Conservation (phyloP, 2,888 invertebrate species). For the Baronia brevicornis region DNA sequence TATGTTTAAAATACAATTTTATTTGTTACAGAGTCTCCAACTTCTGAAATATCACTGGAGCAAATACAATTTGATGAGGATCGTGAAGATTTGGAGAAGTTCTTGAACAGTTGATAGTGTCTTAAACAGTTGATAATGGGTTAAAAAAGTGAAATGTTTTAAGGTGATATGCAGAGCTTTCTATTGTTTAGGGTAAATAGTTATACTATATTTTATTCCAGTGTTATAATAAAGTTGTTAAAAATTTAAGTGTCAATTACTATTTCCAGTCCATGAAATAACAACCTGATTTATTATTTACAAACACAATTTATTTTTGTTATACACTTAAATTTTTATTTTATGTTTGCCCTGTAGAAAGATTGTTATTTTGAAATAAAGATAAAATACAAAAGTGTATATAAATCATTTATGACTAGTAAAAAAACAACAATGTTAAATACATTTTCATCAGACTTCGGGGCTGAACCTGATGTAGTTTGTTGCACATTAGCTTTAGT, state of each 20-base stretch:
- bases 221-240: conserved; percentile 36
- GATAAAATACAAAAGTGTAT: conserved; percentile 60
- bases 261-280: conserved; percentile 30
- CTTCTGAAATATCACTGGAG: conserved; percentile 45
- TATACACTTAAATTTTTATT: conserved; percentile 44
- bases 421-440: conserved; percentile 59
- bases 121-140: conserved; percentile 17
- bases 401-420: conserved; percentile 71
- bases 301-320: conserved; percentile 46
- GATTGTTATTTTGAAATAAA: too few relatives aligned
- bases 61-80: conserved; percentile 62
- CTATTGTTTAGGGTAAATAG: conserved; percentile 28
- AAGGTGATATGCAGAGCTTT: conserved; percentile 36
- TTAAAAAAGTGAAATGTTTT: conserved; percentile 17
- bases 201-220: conserved; percentile 38
- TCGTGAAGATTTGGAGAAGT: conserved; percentile 49
- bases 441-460: conserved; percentile 35
- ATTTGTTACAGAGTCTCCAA: conserved; percentile 36
- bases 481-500: conserved; percentile 40
- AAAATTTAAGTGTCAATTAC: conserved; percentile 39
- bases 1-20: neutral
- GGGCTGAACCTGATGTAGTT: conserved; percentile 36
- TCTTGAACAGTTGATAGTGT: conserved; percentile 53
- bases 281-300: conserved; percentile 35
- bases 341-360: too few relatives aligned